Percentiles rank a stretch among this genome's conserved stretches.
Evolutionary conservation across 2,888 invertebrate species (phyloP).

Genomic region (Colletes collaris): DNA sequence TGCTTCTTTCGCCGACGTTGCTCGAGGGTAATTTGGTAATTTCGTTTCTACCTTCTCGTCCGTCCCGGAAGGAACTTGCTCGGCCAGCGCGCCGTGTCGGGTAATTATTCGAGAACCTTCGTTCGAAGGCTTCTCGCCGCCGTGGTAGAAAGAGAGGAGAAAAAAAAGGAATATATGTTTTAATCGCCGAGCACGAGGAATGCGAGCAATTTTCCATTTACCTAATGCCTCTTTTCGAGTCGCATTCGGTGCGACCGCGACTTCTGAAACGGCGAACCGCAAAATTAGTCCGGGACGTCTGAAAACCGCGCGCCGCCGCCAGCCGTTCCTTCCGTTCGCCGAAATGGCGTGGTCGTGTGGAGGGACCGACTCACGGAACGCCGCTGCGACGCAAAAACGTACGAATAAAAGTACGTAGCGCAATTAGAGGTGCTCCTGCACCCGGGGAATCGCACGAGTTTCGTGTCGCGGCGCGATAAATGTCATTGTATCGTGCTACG

Average conservation of each 20-base stretch:
- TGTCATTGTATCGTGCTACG: constrained; percentile 22
- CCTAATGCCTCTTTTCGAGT: constrained; percentile 22
- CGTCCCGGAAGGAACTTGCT: constrained; percentile 13
- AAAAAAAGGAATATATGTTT: constrained; percentile 1
- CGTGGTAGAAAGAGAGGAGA: neutral
- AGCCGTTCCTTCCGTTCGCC: constrained; percentile 3
- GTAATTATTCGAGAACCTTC: constrained; percentile 31
- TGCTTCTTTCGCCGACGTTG: constrained; percentile 9
- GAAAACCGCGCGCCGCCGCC: neutral
- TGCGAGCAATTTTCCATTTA: constrained; percentile 40
- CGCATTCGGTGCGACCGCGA: neutral
- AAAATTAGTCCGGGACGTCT: constrained; percentile 14
- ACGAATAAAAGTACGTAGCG: constrained; percentile 29
- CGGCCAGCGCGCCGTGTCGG: neutral
- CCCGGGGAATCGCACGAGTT: constrained; percentile 16
- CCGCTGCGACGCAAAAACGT: constrained; percentile 8
- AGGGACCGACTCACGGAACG: neutral
- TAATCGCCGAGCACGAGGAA: constrained; percentile 13
- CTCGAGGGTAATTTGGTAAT: constrained; percentile 41
- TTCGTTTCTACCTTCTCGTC: constrained; percentile 27
- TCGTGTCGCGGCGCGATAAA: constrained; percentile 42
- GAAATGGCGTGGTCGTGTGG: constrained; percentile 10
- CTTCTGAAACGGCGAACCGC: constrained; percentile 9
- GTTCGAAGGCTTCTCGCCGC: constrained; percentile 21
- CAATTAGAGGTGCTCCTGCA: constrained; percentile 49